These are phyloP conservation scores for Whitmania pigra DNA, from an alignment of 1,140 invertebrate genomes.

Conservation along the genomic window DNA sequence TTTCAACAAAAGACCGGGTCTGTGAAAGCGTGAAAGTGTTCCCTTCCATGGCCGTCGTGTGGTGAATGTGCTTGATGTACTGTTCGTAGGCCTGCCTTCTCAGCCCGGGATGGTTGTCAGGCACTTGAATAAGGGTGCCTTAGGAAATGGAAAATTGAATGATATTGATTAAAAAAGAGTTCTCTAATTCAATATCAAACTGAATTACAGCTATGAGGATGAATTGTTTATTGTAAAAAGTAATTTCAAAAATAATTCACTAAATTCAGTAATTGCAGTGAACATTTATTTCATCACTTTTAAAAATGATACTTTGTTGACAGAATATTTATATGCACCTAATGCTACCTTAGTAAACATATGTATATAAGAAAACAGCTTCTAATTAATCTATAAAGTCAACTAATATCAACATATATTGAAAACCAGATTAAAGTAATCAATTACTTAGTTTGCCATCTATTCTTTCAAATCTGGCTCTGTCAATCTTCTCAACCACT, in stretches of 20 bases:
- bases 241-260: too few species aligned
- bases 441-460: slow-evolving; percentile 56
- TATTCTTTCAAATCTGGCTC: slow-evolving; percentile 60
- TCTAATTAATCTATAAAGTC: not conserved
- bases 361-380: not conserved
- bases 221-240: too few species aligned
- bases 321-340: not conserved
- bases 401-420: not conserved
- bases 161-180: too few species aligned
- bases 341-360: not conserved
- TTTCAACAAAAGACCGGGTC: slow-evolving; percentile 81
- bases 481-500: slow-evolving; percentile 79
- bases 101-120: slow-evolving; percentile 63
- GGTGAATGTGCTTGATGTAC: slow-evolving; percentile 90
- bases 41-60: slow-evolving; percentile 91
- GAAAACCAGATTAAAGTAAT: not conserved
- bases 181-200: too few species aligned
- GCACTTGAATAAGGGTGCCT: slow-evolving; percentile 63
- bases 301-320: not conserved
- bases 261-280: too few species aligned
- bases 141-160: slow-evolving; percentile 32
- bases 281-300: not conserved
- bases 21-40: slow-evolving; percentile 90
- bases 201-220: too few species aligned
- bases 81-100: slow-evolving; percentile 79